Percentiles rank a stretch among this genome's conserved stretches.
These are phyloP conservation scores for Rhagonycha fulva DNA, from an alignment of 2,888 invertebrate genomes.

Conservation along the genomic window DNA sequence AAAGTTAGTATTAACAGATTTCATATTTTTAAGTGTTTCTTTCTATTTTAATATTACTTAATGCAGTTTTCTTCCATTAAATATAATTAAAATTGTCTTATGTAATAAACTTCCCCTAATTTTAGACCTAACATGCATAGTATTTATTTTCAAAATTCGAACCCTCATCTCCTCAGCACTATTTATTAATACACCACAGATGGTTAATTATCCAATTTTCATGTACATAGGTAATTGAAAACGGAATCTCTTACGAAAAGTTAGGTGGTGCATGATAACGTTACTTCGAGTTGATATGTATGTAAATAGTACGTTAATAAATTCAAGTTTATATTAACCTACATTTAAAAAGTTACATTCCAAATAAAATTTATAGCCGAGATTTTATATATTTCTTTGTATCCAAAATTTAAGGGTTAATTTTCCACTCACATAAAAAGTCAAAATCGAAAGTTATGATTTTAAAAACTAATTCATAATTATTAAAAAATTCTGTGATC, in stretches of 20 bases:
- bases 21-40: too few relatives aligned
- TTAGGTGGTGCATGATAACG: background rate
- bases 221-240: background rate
- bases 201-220: background rate
- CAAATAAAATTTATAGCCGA: background rate
- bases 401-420: background rate
- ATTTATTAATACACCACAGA: background rate
- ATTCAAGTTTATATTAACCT: background rate
- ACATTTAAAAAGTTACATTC: background rate
- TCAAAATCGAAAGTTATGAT: background rate
- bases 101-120: background rate
- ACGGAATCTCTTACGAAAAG: background rate
- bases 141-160: background rate
- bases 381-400: background rate
- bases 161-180: background rate
- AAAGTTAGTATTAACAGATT: too few relatives aligned
- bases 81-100: background rate
- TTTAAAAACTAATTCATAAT: background rate
- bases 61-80: background rate
- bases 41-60: background rate
- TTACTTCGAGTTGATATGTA: background rate
- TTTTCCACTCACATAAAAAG: background rate
- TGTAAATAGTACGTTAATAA: background rate
- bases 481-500: background rate
- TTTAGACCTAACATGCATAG: background rate